Evolutionary conservation across 2,888 invertebrate genomes (phyloP), one percentile per base, ranked within the genome.

Genomic region (Patella caerulea): DNA sequence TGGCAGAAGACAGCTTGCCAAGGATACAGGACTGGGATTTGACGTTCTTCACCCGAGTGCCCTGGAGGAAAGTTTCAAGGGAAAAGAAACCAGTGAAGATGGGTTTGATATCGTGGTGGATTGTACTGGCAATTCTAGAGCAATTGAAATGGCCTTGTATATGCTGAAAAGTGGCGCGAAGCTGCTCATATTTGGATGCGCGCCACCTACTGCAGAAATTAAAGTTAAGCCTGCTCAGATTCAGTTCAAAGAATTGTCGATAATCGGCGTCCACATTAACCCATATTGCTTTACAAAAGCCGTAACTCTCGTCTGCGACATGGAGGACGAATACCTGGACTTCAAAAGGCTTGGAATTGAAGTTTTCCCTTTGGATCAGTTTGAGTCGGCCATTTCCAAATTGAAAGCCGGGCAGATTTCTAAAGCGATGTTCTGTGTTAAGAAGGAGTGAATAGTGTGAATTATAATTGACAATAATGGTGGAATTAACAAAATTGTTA

Each of bases 31-130:
- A 11, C 65, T 65, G 65, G 65, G 65, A 65, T 65, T 19, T n/a
- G 11, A 24, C n/a, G 65, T 65, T 5, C 24, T 65, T 19, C 65
- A 65, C 65, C 65, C 65, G 2, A 12, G 24, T 24, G 65, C 9
- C 24, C 65, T 65, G 9, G 11, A 65, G 14, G 65, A 7, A 19
- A 24, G 24, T n/a, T 65, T 65, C 65, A 65, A 65, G 65, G 12
- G 24, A n/a, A 24, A 9, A n/a, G 24, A 65, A 19, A 12, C 24
- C 11, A 24, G 65, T 19, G 65, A 65, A 65, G 65, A 65, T 12
- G 65, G 65, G 12, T 65, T 65, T 65, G 65, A 65, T 65, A 65
- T 65, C n/a, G 65, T 65, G 9, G 65, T 65, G 19, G 65, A 65
- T 24, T 65, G 65, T 24, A 65, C 65, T n/a, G 65, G 65, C 65